Base-by-base conservation (phyloP, 2,888 invertebrate genomes). In the Spodoptera exigua region DNA sequence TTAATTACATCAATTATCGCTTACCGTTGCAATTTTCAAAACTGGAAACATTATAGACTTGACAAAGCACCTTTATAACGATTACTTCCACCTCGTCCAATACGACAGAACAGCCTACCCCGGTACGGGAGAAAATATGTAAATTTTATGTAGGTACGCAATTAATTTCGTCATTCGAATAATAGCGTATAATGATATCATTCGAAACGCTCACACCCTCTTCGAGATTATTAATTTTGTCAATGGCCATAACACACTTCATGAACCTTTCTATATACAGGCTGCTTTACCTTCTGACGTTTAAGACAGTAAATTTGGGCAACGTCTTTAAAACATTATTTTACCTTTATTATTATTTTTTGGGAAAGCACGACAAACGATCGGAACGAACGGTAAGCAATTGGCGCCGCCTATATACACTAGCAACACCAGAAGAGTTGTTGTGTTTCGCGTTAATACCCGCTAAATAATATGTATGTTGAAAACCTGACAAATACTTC, bases 191-290 rank as follows among this genome's bases (percentile, higher is more conserved):
- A 80, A 84, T 79, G 74, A 77, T 74, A 74, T 61, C 75, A 72
- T 82, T 81, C 69, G 67, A 76, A 78, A 74, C 70, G 76, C 75
- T 79, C 77, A 58, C 61, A 71, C 67, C 63, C 62, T 70, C 74
- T 79, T 81, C 79, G 70, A 80, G 78, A 85, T 81, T 82, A 84
- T 85, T 85, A 85, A 86, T 84, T 86, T 81, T 77, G 78, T 82
- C 79, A 82, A 77, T 79, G 79, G 72, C 80, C 79, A 75, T 84
- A 82, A 82, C 70, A 73, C 75, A 82, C 73, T 85, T 85, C 83
- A 85, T 80, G 82, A 79, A 78, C 74, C 81, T 81, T 83, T 84
- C 79, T 80, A 81, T 85, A 78, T 82, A 58, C 59, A 63, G 59
- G 43, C 0, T 44, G 58, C 34, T n/a, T 56, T 39, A 21, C 27